These are phyloP conservation scores for Eolophus roseicapilla DNA, from an alignment of 2,113 vertebrate genomes.

Conservation along the genomic window DNA sequence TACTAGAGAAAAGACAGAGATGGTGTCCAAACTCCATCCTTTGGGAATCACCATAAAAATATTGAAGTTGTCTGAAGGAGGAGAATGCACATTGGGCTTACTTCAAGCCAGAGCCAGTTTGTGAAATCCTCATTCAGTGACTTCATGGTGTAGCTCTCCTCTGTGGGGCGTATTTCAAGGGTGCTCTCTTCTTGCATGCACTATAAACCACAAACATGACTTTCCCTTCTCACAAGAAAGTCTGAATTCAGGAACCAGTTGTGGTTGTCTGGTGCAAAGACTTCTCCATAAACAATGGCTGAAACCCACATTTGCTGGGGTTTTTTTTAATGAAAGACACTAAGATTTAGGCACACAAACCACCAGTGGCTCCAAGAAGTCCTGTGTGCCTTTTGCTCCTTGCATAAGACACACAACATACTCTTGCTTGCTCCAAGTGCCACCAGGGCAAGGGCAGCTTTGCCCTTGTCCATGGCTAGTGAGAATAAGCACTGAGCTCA, in stretches of 20 bases:
- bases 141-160: background rate
- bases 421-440: background rate
- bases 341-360: background rate
- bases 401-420: no score
- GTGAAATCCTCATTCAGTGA: background rate
- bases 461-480: accelerated
- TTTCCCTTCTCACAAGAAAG: background rate
- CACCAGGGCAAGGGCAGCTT: accelerated
- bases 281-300: background rate
- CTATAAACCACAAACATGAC: background rate
- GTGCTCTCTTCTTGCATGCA: background rate
- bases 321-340: background rate
- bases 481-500: background rate
- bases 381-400: background rate
- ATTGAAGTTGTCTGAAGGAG: background rate
- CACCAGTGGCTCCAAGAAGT: background rate
- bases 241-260: background rate
- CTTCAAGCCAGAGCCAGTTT: background rate
- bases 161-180: background rate
- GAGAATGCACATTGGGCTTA: background rate
- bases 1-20: background rate
- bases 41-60: background rate
- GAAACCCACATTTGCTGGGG: background rate
- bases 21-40: background rate
- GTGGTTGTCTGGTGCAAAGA: background rate